Percentiles rank a stretch among this genome's conserved stretches.
Conservation (phyloP, 2,888 invertebrate species). For the Caenorhabditis becei region DNA sequence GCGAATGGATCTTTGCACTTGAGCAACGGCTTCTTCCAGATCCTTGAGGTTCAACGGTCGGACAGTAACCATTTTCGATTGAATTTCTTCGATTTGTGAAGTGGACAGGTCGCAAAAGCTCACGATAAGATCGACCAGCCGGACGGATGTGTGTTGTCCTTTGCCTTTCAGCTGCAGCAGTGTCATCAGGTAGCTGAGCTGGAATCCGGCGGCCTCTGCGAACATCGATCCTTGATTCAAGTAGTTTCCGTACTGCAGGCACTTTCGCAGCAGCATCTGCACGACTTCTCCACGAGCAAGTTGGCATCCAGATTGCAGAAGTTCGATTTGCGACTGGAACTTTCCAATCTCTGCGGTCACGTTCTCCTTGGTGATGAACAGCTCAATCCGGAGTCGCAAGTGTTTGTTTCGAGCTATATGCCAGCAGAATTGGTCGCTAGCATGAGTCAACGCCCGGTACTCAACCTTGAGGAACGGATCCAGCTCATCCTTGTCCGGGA, state of each 20-base stretch:
- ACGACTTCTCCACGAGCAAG: slow-evolving; percentile 55
- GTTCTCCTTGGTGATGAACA: slow-evolving; percentile 58
- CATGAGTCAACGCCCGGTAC: slow-evolving; percentile 48
- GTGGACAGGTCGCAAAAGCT: slow-evolving; percentile 50
- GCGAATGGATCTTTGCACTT: slow-evolving; percentile 36
- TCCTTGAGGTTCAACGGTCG: slow-evolving; percentile 53
- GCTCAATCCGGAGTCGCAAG: slow-evolving; percentile 50
- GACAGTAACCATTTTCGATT: slow-evolving; percentile 35
- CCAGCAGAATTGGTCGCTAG: slow-evolving; percentile 63
- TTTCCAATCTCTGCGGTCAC: slow-evolving; percentile 52
- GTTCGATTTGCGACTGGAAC: slow-evolving; percentile 50
- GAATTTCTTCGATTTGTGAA: slow-evolving; percentile 42
- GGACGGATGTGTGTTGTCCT: slow-evolving; percentile 41
- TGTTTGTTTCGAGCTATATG: slow-evolving; percentile 55
- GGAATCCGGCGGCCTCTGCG: slow-evolving; percentile 60
- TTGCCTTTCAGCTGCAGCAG: slow-evolving; percentile 60
- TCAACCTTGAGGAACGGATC: slow-evolving; percentile 49
- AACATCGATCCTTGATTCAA: slow-evolving; percentile 64
- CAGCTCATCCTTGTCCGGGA: slow-evolving; percentile 57
- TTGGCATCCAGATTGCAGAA: slow-evolving; percentile 31
- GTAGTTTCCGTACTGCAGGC: slow-evolving; percentile 63
- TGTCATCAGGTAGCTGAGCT: slow-evolving; percentile 50
- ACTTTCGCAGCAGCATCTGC: slow-evolving; percentile 51
- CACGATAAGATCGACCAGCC: slow-evolving; percentile 52
- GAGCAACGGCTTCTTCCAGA: slow-evolving; percentile 39